Evolutionary conservation across 2,797 vertebrate genomes (phyloP), one percentile per base, ranked within the genome.

Genomic region (Pteropus rufus): DNA sequence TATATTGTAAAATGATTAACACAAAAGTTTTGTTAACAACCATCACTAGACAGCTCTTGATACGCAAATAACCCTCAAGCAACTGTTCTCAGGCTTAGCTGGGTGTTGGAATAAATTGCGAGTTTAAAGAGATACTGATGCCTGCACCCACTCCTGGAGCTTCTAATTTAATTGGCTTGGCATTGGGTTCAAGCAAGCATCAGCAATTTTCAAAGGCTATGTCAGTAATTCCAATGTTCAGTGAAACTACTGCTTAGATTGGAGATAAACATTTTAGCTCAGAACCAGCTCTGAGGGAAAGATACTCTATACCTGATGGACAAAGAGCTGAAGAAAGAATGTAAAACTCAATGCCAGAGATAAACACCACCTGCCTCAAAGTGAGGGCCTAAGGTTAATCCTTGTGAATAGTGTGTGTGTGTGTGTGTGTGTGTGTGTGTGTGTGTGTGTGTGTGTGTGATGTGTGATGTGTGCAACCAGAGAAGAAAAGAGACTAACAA

Each of bases 121-220:
- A 44, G 16, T 52, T 93, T 76, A 64, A 67, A 88, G 75, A 60
- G 34, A 19, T n/a, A 83, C 10, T 54, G 34, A 76, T 73, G 3
- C 52, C n/a, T 84, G 19, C 4, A 69, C 9, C n/a, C 9, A n/a
- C 10, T 64, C 26, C 56, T 76, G 73, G 39, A 84, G 26, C 93
- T n/a, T 54, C 39, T 73, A 10, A 82, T 72, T 73, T 64, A 64
- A 52, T 62, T 60, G 62, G 18, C 75, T 52, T 54, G 49, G 11
- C 12, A 36, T 76, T 92, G 39, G n/a, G 58, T 31, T 94, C 49
- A 69, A 52, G 3, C 18, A 73, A 69, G 12, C 52, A 89, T 39
- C 23, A 52, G 41, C 75, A 89, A 21, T 97, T 69, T 93, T 83
- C 91, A 86, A 88, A 89, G 52, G 14, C 26, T 56, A 18, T 34